A percentile compares a stretch with the other conserved stretches of the same genome.
phyloP scores from a whole-genome alignment of 2,113 vertebrate species.

The Orientallactaga bullata region DNA sequence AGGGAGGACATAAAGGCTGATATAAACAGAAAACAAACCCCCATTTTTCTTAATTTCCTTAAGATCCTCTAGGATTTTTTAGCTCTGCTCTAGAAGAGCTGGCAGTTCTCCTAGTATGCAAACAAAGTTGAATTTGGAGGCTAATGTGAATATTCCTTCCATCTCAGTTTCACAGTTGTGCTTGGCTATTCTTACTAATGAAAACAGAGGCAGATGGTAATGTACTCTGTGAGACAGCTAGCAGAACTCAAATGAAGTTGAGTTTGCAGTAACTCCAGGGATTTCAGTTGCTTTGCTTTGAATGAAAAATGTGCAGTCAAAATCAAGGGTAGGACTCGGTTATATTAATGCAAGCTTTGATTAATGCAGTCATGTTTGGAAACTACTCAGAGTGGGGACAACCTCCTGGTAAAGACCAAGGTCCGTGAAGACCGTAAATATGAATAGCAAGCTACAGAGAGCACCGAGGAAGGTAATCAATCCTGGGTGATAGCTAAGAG shows the following conservation, averaged over 20 bases:
- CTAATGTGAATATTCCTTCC: background rate
- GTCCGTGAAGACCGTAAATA: background rate
- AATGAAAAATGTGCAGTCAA: slow-evolving; percentile 29
- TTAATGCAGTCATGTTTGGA: slow-evolving; percentile 7
- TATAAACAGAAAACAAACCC: background rate
- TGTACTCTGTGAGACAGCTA: slow-evolving; percentile 38
- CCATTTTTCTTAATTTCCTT: background rate
- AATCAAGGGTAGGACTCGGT: background rate
- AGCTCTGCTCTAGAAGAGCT: background rate
- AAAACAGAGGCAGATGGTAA: slow-evolving; percentile 67
- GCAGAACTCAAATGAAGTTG: slow-evolving; percentile 28
- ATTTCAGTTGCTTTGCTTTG: slow-evolving; percentile 34
- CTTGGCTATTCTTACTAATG: slow-evolving; percentile 46
- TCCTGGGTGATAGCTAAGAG: background rate
- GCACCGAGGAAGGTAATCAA: background rate
- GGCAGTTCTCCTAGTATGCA: slow-evolving; percentile 42
- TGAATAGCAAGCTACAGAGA: background rate
- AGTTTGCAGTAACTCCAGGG: slow-evolving; percentile 43
- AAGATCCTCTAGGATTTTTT: background rate
- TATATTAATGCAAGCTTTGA: background rate
- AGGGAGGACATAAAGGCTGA: background rate
- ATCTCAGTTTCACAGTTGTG: slow-evolving; percentile 52
- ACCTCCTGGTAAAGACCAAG: background rate
- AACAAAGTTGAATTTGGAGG: slow-evolving; percentile 14
- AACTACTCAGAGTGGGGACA: background rate